A percentile compares a stretch with the other conserved stretches of the same genome.
Evolutionary conservation across 1,140 invertebrate species (phyloP).

Genomic region (Lucilia sericata): DNA sequence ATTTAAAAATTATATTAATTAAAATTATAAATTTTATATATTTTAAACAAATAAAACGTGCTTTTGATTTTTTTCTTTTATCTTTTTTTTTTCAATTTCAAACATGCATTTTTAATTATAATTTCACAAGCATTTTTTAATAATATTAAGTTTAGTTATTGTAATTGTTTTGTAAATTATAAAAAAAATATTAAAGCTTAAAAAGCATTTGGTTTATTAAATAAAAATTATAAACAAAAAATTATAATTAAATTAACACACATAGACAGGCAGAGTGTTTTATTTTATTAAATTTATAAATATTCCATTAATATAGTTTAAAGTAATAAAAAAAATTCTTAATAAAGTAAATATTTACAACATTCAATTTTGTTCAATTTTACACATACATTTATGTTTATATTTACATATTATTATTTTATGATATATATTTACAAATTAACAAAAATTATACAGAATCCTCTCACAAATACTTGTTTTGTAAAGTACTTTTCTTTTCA

Average conservation of each 20-base stretch:
- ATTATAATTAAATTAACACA: neutral
- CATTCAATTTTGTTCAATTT: neutral
- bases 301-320: neutral
- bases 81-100: neutral
- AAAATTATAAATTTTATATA: neutral
- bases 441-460: slow-evolving; percentile 57
- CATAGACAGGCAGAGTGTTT: neutral
- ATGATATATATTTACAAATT: slow-evolving; percentile 52
- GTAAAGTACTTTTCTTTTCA: slow-evolving; percentile 41
- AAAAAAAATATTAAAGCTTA: neutral
- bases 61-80: neutral
- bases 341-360: neutral
- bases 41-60: neutral
- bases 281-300: neutral
- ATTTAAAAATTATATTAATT: neutral
- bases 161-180: neutral
- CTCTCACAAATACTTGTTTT: slow-evolving; percentile 59
- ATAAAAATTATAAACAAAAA: neutral
- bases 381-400: no score
- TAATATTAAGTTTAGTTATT: no score
- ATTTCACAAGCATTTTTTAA: neutral
- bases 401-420: neutral
- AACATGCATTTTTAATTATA: neutral
- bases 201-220: neutral
- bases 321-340: slow-evolving; percentile 8